Percentiles rank a stretch among this genome's conserved stretches.
Conservation (phyloP, 2,113 vertebrate genomes). For the Todiramphus chloris region DNA sequence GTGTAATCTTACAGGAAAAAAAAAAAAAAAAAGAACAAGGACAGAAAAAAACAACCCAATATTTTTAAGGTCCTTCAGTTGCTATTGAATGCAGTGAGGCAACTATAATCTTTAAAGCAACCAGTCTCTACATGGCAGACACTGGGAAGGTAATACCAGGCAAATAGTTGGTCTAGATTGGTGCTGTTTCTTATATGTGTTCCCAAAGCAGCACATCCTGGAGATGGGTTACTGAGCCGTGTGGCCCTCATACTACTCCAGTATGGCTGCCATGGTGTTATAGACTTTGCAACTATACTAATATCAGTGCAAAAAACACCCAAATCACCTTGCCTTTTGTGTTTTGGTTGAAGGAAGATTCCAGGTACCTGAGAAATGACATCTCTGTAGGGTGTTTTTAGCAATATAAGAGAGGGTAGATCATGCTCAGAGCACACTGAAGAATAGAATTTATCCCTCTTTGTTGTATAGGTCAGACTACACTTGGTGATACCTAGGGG, state of each 20-base stretch:
- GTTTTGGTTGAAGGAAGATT: not conserved
- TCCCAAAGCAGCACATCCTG: not conserved
- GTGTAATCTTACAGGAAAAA: not conserved
- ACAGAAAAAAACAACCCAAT: no score
- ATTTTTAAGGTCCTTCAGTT: not conserved
- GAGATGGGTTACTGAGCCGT: not conserved
- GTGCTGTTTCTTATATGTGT: not conserved
- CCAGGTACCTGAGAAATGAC: not conserved
- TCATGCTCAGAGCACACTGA: not conserved
- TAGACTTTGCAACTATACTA: not conserved
- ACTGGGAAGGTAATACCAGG: not conserved
- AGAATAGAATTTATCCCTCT: not conserved
- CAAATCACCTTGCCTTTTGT: not conserved
- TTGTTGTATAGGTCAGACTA: not conserved
- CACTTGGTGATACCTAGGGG: not conserved
- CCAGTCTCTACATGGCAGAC: not conserved
- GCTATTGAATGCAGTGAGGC: not conserved
- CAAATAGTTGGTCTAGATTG: not conserved
- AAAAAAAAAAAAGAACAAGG: no score
- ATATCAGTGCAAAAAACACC: not conserved
- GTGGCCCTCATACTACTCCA: not conserved
- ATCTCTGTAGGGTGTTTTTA: not conserved
- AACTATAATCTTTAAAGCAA: not conserved
- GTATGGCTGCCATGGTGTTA: not conserved
- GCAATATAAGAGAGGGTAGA: not conserved